Evolutionary conservation across 2,113 vertebrate genomes (phyloP), one percentile per base, ranked within the genome.

Genomic region (Sinocyclocheilus maitianheensis): DNA sequence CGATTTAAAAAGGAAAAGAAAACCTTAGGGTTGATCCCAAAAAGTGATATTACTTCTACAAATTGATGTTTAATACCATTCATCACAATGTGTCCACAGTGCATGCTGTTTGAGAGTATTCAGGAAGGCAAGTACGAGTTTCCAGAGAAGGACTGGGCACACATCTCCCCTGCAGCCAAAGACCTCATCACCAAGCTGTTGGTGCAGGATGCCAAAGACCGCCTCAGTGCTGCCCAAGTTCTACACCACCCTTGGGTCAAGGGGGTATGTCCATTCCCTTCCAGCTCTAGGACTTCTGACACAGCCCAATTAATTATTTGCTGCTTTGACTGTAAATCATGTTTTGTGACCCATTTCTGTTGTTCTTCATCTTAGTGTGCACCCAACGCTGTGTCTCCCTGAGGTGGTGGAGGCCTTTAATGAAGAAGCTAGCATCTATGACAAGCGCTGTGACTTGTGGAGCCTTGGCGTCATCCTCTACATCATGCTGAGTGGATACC

Each of bases 361-460:
- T 71, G 67, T 77, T 20, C 26, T 72, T 24, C 5, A 0, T 18
- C 86, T 88, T 90, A 99, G 98, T 96, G 94, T 0, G 96, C 94
- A 34, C 96, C 93, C 0, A 96, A 97, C 87, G 95, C 95, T 40
- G 94, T 97, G 81, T 95, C 96, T 24, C n/a, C 98, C 98, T 0
- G 98, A 99, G 91, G 98, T 99, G 83, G 98, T 99, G 48, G 98
- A 99, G 89, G 97, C 96, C 13, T 99, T 99, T 92, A 98, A 95
- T 0, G 98, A 99, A 92, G 97, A 99, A 91, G 97, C 98, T 0
- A 96, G 96, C 69, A 98, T 99, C 90, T 99, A 99, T 0, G 98
- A 99, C 93, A 99, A 99, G 90, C 97, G 98, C 86, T 99, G 98
- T 2, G 98, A 99, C 92, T 94, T 99, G 89, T 99, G 98, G 98